Conservation (phyloP, 2,888 invertebrate genomes). For the Philereme transversata region DNA sequence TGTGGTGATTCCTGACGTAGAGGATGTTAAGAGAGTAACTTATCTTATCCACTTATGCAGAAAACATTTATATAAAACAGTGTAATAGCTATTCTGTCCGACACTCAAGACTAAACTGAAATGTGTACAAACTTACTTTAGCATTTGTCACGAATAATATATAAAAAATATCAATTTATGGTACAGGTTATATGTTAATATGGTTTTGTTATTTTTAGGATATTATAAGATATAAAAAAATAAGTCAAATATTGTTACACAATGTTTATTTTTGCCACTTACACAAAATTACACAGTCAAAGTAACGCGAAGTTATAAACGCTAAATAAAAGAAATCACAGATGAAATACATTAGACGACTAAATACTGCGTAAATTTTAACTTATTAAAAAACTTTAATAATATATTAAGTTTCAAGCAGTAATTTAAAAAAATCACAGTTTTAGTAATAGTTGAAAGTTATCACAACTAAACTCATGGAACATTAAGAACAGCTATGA, state of each 20-base stretch:
- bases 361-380: slow-evolving; percentile 42
- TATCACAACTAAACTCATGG: slow-evolving; percentile 61
- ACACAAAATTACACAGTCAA: slow-evolving; percentile 71
- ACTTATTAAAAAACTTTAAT: slow-evolving; percentile 34
- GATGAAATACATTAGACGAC: slow-evolving; percentile 69
- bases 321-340: slow-evolving; percentile 77
- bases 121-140: neutral
- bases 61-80: too few relatives aligned
- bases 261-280: slow-evolving; percentile 75
- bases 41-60: too few relatives aligned
- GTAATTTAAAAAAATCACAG: slow-evolving; percentile 67
- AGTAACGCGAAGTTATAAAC: slow-evolving; percentile 65
- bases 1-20: too few relatives aligned
- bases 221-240: slow-evolving; percentile 2
- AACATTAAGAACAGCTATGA: slow-evolving; percentile 6
- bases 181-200: too few relatives aligned
- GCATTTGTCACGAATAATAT: too few relatives aligned
- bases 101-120: too few relatives aligned
- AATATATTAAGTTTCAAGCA: slow-evolving; percentile 49
- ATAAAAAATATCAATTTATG: too few relatives aligned
- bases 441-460: slow-evolving; percentile 64
- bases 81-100: too few relatives aligned
- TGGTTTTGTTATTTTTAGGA: too few relatives aligned
- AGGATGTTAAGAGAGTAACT: too few relatives aligned
- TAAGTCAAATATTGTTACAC: slow-evolving; percentile 60